phyloP scores from a whole-genome alignment of 2,888 invertebrate species.

The Lucinisca nassula region DNA sequence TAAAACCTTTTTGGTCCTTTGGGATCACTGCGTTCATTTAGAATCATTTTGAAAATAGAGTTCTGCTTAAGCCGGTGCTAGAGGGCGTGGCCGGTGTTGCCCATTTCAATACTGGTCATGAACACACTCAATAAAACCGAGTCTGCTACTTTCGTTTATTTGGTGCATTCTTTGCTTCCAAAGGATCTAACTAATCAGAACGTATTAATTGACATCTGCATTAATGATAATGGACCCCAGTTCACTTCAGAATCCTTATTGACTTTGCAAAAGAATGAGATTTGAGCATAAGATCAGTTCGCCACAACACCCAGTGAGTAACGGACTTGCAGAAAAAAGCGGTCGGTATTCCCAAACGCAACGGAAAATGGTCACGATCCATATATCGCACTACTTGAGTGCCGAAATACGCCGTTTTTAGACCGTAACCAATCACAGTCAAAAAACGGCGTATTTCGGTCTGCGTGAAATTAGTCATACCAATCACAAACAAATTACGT shows the following conservation, averaged over 20 bases:
- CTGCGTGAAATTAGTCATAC: neutral
- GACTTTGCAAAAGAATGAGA: slow-evolving; percentile 52
- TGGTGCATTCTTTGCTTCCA: no score
- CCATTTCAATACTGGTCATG: no score
- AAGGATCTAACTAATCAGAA: no score
- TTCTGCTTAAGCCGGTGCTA: no score
- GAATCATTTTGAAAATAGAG: no score
- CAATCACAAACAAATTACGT: neutral
- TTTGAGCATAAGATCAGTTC: slow-evolving; percentile 62
- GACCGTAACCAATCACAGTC: slow-evolving; percentile 43
- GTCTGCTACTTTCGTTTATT: no score
- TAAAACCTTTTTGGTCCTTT: no score
- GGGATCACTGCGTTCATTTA: no score
- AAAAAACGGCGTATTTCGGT: slow-evolving; percentile 44
- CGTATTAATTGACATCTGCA: slow-evolving; percentile 25
- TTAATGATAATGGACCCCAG: slow-evolving; percentile 66
- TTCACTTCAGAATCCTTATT: slow-evolving; percentile 25
- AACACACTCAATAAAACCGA: no score
- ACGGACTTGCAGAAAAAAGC: slow-evolving; percentile 69
- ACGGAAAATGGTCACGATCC: slow-evolving; percentile 42
- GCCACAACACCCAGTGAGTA: slow-evolving; percentile 62
- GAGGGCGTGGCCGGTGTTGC: no score
- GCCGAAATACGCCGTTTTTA: slow-evolving; percentile 53
- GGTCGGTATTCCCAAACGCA: slow-evolving; percentile 67
- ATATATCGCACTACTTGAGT: slow-evolving; percentile 51